Base-by-base conservation (phyloP, 2,888 invertebrate genomes). In the Amphipyra tragopoginis region DNA sequence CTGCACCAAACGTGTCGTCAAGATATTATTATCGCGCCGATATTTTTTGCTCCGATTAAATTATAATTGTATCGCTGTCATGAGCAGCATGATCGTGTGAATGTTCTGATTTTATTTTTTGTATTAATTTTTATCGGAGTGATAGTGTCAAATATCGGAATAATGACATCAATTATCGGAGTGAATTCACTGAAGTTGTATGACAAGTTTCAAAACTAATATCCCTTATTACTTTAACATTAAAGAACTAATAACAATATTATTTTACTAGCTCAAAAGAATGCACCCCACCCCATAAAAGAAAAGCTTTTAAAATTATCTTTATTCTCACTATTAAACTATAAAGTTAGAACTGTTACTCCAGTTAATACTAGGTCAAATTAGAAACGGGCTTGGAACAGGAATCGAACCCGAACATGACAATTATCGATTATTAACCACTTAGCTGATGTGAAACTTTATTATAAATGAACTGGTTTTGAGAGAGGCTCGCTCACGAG, bases 351-450 rank as follows among this genome's bases (percentile, higher is more conserved):
- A 65, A 58, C 40, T 44, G 40, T 45, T 40, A 48, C 15, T 42
- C 57, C 39, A 86, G 87, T 87, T 86, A 66, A 49, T 79, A 87
- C 82, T 90, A 79, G 90, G 90, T 90, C 90, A 87, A 86, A 80
- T 81, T 87, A 89, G 90, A 91, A 91, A 92, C 87, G 84, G 77
- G 85, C 74, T 71, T 75, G 40, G 76, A 86, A 83, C 86, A 68
- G 86, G 86, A 87, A 87, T 83, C 82, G 77, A 86, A 88, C 85
- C 79, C 75, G 82, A 86, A 87, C 86, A 85, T 83, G 80, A 89
- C 89, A 89, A 90, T 91, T 91, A 91, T 90, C 86, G 87, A 90
- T 91, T 89, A 90, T 88, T 87, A 90, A 76, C 74, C 74, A 77
- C 77, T 76, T 77, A 77, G 52, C 78, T 69, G 82, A 82, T 82